Evolutionary conservation across 2,888 invertebrate genomes (phyloP).

Genomic region (Germaria angustata): DNA sequence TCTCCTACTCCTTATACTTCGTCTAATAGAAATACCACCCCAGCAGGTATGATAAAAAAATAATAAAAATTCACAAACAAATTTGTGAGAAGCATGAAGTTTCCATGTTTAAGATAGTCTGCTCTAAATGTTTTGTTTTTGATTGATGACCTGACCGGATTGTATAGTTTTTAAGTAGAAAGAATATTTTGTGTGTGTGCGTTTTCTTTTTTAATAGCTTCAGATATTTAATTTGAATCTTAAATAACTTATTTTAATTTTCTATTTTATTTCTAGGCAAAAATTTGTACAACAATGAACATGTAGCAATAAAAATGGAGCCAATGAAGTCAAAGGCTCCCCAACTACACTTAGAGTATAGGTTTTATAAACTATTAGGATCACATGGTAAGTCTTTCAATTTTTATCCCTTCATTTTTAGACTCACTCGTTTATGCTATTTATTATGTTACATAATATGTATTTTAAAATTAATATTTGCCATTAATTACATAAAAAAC

Average conservation of each 20-base stretch:
- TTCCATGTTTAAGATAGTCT: slow-evolving; percentile 20
- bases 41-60: slow-evolving; percentile 69
- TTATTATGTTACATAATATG: slow-evolving; percentile 5
- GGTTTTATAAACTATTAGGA: slow-evolving; percentile 99
- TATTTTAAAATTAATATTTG: slow-evolving; percentile 12
- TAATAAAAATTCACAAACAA: neutral
- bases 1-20: slow-evolving; percentile 59
- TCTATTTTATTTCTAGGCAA: slow-evolving; percentile 87
- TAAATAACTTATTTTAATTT: neutral
- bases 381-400: slow-evolving; percentile 89
- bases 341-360: slow-evolving; percentile 99
- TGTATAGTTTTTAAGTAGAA: slow-evolving; percentile 25
- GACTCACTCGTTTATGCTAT: neutral
- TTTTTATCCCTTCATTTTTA: slow-evolving; percentile 20
- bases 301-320: slow-evolving; percentile 99
- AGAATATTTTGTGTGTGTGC: neutral
- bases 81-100: slow-evolving; percentile 24
- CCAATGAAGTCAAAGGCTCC: slow-evolving; percentile 99
- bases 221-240: neutral
- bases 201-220: neutral
- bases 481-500: neutral
- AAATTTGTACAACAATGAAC: slow-evolving; percentile 99
- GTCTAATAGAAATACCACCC: slow-evolving; percentile 61
- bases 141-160: slow-evolving; percentile 22
- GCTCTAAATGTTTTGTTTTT: slow-evolving; percentile 44